Evolutionary conservation across 2,113 vertebrate genomes (phyloP).

Genomic region (Sula dactylatra): DNA sequence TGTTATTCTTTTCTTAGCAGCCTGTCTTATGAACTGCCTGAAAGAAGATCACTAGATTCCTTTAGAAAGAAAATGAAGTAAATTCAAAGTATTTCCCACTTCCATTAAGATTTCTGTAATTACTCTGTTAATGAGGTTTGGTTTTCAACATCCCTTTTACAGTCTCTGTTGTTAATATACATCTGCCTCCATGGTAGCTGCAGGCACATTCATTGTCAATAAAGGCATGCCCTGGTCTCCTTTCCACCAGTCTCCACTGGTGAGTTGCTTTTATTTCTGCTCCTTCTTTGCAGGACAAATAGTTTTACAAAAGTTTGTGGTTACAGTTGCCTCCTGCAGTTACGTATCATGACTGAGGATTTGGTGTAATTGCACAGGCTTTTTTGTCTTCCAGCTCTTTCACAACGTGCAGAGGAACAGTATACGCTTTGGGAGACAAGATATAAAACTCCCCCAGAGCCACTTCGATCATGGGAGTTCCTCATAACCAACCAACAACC

Average conservation of each 20-base stretch:
- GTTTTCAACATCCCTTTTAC: not conserved
- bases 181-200: not conserved
- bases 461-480: not conserved
- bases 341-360: not conserved
- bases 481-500: not conserved
- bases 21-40: not conserved
- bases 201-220: not conserved
- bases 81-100: not conserved
- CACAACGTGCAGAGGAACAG: not conserved
- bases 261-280: not conserved
- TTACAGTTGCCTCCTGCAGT: not conserved
- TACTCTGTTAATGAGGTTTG: not conserved
- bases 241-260: not conserved
- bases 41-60: not conserved
- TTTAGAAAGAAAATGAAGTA: not conserved
- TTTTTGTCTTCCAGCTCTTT: not conserved
- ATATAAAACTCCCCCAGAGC: not conserved
- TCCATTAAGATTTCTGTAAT: not conserved
- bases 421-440: not conserved
- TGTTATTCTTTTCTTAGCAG: conserved; percentile 24
- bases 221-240: not conserved
- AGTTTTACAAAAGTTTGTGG: not conserved
- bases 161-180: not conserved
- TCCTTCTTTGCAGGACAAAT: not conserved
- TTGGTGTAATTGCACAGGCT: not conserved